These are phyloP conservation scores for Andrena bicolor DNA, from an alignment of 2,888 invertebrate genomes.

Conservation along the genomic window DNA sequence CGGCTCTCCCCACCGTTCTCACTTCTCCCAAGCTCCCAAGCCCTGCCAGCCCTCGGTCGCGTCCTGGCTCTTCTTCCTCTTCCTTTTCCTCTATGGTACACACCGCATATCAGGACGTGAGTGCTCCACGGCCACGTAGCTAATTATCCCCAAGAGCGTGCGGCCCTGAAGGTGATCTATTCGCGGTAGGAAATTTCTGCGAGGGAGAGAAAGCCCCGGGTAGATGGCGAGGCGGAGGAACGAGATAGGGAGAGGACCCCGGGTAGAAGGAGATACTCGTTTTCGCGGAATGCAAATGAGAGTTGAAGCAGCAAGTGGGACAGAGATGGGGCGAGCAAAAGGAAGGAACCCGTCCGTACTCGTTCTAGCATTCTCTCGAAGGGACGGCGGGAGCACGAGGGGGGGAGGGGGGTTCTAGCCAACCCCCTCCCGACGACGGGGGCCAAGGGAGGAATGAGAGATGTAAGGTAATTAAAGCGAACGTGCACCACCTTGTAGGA, in stretches of 20 bases:
- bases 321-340: constrained; percentile 16
- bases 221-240: constrained; percentile 62
- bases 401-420: constrained; percentile 25
- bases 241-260: constrained; percentile 35
- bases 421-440: constrained; percentile 65
- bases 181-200: constrained; percentile 77
- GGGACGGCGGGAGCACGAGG: constrained; percentile 26
- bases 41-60: not conserved
- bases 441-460: constrained; percentile 81
- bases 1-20: not conserved
- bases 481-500: constrained; percentile 85
- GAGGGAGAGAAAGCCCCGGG: constrained; percentile 60
- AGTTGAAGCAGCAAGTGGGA: constrained; percentile 63
- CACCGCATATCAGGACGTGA: constrained; percentile 72
- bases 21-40: not conserved
- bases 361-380: constrained; percentile 44
- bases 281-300: constrained; percentile 80
- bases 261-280: constrained; percentile 65
- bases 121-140: constrained; percentile 78
- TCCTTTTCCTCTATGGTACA: constrained; percentile 60
- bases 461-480: constrained; percentile 85
- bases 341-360: constrained; percentile 47
- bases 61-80: constrained; percentile 24
- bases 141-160: constrained; percentile 82
- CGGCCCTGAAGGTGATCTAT: constrained; percentile 83